Conservation (phyloP, 2,113 vertebrate genomes). For the Lichenostomus cassidix region DNA sequence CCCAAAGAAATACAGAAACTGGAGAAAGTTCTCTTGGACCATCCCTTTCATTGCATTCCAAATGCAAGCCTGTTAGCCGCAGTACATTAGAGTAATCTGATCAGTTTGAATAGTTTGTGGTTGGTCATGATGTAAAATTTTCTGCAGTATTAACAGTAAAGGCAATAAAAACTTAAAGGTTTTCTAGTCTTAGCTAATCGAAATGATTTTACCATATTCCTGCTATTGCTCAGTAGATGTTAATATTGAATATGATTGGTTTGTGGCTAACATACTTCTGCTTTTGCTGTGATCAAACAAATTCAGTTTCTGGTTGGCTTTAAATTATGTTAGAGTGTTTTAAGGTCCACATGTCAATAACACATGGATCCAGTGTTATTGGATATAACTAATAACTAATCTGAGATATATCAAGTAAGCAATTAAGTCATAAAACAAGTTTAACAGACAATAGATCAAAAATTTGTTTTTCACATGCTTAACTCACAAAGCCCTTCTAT, state of each 20-base stretch:
- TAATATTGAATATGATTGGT: neutral
- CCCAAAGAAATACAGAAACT: neutral
- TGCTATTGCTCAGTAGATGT: neutral
- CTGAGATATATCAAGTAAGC: neutral
- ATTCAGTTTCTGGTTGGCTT: constrained; percentile 3
- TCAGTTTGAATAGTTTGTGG: neutral
- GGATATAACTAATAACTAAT: constrained; percentile 10
- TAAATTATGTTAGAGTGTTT: constrained; percentile 1
- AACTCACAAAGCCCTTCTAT: neutral
- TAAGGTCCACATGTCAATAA: neutral
- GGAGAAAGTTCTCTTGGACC: neutral
- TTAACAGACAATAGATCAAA: constrained; percentile 11
- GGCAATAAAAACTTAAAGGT: constrained; percentile 4
- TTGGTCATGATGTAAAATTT: neutral
- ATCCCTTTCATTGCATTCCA: neutral
- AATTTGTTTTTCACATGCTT: neutral
- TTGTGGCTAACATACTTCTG: constrained; percentile 12
- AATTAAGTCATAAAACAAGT: neutral
- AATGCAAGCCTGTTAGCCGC: neutral
- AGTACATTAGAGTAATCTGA: neutral
- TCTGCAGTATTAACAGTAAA: constrained; percentile 18
- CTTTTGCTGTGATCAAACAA: constrained; percentile 17
- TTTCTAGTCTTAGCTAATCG: constrained; percentile 17
- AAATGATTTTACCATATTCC: constrained; percentile 18
- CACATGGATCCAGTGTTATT: neutral